A percentile compares a stretch with the other conserved stretches of the same genome.
These are phyloP conservation scores for Therioaphis trifolii DNA, from an alignment of 2,888 invertebrate genomes.

Conservation along the genomic window DNA sequence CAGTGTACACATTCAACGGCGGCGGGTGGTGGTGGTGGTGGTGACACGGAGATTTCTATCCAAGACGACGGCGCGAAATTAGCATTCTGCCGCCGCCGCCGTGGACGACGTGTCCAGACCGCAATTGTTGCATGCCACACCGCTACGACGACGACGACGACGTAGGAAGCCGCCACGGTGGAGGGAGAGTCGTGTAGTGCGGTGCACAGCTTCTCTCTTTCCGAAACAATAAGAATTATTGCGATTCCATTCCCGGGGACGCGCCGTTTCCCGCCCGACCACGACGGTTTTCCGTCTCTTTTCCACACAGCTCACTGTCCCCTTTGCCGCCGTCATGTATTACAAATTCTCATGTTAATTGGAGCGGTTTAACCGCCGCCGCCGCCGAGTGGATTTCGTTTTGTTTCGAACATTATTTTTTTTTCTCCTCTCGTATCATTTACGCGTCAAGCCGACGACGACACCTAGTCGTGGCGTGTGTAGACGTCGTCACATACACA, in stretches of 20 bases:
- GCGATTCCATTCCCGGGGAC: slow-evolving; percentile 54
- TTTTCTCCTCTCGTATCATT: too few relatives aligned
- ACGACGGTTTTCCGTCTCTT: neutral
- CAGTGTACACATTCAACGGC: neutral
- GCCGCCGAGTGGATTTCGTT: too few relatives aligned
- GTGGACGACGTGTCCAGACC: slow-evolving; percentile 53
- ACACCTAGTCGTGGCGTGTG: slow-evolving; percentile 10
- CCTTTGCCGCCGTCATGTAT: slow-evolving; percentile 14
- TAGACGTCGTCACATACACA: too few relatives aligned
- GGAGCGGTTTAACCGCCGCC: slow-evolving; percentile 29
- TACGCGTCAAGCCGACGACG: neutral
- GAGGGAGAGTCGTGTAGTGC: neutral
- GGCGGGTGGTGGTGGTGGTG: neutral
- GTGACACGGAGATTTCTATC: slow-evolving; percentile 51
- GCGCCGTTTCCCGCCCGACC: neutral
- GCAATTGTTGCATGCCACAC: slow-evolving; percentile 59
- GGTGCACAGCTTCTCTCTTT: slow-evolving; percentile 4
- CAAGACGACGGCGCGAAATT: slow-evolving; percentile 37
- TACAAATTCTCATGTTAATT: slow-evolving; percentile 60
- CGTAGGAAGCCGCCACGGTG: neutral
- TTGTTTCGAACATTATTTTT: too few relatives aligned
- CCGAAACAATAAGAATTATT: slow-evolving; percentile 60
- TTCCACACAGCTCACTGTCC: neutral
- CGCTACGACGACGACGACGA: too few relatives aligned
- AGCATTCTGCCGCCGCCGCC: slow-evolving; percentile 48